These are phyloP conservation scores for Lucilia sericata DNA, from an alignment of 1,140 invertebrate genomes.

Conservation along the genomic window DNA sequence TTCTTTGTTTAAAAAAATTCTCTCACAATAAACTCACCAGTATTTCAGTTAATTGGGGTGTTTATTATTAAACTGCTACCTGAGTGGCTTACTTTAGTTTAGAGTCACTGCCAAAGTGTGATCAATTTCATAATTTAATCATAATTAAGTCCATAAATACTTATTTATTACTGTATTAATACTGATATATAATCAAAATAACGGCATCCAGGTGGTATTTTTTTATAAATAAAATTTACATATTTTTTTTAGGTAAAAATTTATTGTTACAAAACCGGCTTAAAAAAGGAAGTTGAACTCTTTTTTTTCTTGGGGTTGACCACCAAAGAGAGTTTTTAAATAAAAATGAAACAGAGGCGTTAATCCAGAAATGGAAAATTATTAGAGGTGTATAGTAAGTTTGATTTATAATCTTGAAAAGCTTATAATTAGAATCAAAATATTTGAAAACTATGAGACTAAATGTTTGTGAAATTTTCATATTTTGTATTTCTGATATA, in stretches of 20 bases:
- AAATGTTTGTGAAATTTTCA: too few species aligned
- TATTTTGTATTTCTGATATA: too few species aligned
- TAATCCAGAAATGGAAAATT: not conserved
- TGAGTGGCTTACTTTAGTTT: not conserved
- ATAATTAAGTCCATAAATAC: slow-evolving; percentile 8
- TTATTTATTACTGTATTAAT: not conserved
- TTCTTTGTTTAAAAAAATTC: not conserved
- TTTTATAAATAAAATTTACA: not conserved
- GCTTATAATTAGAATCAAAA: too few species aligned
- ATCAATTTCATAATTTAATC: slow-evolving; percentile 42
- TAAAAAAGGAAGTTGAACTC: not conserved
- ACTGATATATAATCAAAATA: not conserved
- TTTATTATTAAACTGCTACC: slow-evolving; percentile 37
- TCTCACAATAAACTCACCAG: not conserved
- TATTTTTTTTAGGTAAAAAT: not conserved
- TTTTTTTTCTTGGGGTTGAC: not conserved
- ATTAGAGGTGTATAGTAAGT: not conserved
- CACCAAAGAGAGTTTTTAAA: not conserved
- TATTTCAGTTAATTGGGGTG: slow-evolving; percentile 31
- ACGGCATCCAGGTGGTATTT: not conserved
- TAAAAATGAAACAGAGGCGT: not conserved
- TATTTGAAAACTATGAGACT: too few species aligned
- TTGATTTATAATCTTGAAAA: too few species aligned
- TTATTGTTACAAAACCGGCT: not conserved
- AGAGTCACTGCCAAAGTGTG: not conserved